Conservation (phyloP, 2,888 invertebrate genomes). For the Eulithis prunata region DNA sequence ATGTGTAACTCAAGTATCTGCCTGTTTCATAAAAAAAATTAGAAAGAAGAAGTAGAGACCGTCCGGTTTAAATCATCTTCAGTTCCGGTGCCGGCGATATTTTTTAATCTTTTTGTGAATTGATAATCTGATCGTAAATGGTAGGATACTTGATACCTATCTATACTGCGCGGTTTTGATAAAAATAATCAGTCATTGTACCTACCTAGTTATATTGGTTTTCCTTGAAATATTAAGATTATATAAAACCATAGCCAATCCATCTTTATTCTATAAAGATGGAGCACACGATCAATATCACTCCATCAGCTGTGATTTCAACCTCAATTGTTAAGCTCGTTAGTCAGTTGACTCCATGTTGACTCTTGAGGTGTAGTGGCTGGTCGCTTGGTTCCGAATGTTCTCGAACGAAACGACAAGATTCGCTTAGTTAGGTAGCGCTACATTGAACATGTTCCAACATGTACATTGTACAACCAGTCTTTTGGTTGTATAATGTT, state of each 20-base stretch:
- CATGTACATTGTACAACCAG: background rate
- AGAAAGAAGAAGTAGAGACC: too few relatives aligned
- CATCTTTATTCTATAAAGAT: background rate
- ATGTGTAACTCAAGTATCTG: too few relatives aligned
- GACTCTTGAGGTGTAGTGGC: slow-evolving; percentile 11
- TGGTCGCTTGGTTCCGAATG: slow-evolving; percentile 3
- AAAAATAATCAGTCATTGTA: too few relatives aligned
- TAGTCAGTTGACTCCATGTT: slow-evolving; percentile 18
- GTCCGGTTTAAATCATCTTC: too few relatives aligned
- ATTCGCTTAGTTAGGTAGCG: background rate
- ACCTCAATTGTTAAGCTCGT: slow-evolving; percentile 14
- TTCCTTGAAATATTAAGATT: background rate
- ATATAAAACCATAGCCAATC: background rate
- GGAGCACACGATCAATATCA: slow-evolving; percentile 5
- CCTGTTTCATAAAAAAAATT: too few relatives aligned
- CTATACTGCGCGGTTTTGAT: too few relatives aligned
- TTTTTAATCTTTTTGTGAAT: too few relatives aligned
- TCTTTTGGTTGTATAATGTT: background rate
- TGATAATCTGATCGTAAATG: too few relatives aligned
- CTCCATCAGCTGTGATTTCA: slow-evolving; percentile 3
- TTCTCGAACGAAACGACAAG: slow-evolving; percentile 2
- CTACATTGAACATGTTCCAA: background rate
- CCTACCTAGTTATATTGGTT: too few relatives aligned
- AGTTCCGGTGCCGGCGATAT: too few relatives aligned
- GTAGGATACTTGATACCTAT: too few relatives aligned